Evolutionary conservation across 2,113 vertebrate species (phyloP), one percentile per base, ranked within the genome.

Genomic region (Tyto alba): DNA sequence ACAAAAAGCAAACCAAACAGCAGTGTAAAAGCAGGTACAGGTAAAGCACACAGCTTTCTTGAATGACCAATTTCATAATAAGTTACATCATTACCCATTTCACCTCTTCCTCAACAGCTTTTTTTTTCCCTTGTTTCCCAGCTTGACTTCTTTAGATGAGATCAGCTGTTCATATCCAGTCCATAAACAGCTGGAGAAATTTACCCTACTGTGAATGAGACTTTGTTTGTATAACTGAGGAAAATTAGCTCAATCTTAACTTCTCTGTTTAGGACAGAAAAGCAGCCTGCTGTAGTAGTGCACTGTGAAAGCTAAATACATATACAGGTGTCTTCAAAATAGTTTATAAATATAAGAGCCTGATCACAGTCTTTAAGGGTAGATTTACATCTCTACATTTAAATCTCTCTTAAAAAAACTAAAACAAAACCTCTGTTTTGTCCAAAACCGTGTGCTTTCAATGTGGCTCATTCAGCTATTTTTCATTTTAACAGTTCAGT

Each of bases 171-270:
- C 68, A 32, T 57, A 80, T 17, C 69, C 82, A 71, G 86, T 53
- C 43, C 77, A 89, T 88, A 74, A 89, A 88, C 87, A 97, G 73
- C 91, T 96, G 77, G 59, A 96, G 81, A 95, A 96, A 43, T 69
- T 88, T 56, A 64, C 23, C 74, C 93, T 95, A 76, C 83, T 94
- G 74, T 91, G 78, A 94, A 90, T 91, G 72, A 90, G 36, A 89
- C 84, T 90, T 90, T 81, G 32, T 82, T 96, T 79, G 50, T 81
- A 20, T 79, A 92, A 91, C 52, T 83, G 88, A 23, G 23, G 29
- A 94, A 88, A 93, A 88, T 89, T n/a, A 81, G 59, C 67, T 79
- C 17, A 89, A 90, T 71, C 75, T 89, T 68, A 88, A 79, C n/a
- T 80, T n/a, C 34, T 79, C 27, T 45, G 9, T 48, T 59, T 30